phyloP scores from a whole-genome alignment of 2,888 invertebrate species.

The Folsomia manolachei region DNA sequence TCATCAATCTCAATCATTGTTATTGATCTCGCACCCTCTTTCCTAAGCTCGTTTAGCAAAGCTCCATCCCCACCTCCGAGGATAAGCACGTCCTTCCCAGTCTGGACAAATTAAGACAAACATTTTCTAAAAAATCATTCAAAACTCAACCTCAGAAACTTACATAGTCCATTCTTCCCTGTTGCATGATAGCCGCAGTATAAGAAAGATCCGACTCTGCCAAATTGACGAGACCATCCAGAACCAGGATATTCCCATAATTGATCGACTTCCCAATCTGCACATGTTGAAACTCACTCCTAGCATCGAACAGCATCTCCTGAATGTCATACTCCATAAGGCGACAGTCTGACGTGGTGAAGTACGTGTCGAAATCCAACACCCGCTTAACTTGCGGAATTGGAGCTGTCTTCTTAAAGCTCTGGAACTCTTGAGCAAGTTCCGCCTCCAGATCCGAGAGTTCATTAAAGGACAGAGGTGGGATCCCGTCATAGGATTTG shows the following conservation, averaged over 20 bases:
- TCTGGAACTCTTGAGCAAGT: conserved; percentile 18
- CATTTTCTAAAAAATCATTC: no score
- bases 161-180: conserved; percentile 78
- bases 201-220: conserved; percentile 87
- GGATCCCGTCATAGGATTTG: not conserved
- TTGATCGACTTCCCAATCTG: conserved; percentile 85
- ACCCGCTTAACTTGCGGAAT: conserved; percentile 30
- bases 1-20: conserved; percentile 78
- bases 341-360: conserved; percentile 68
- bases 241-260: conserved; percentile 81
- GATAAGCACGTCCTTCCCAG: conserved; percentile 84
- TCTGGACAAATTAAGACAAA: no score
- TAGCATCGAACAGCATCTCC: conserved; percentile 73
- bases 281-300: conserved; percentile 82
- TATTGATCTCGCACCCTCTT: conserved; percentile 82
- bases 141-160: no score
- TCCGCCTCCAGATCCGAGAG: conserved; percentile 23
- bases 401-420: conserved; percentile 22
- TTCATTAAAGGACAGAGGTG: conserved; percentile 14
- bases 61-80: conserved; percentile 93
- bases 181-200: conserved; percentile 84
- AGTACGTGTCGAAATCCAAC: conserved; percentile 32
- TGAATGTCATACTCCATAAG: conserved; percentile 87
- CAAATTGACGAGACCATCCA: conserved; percentile 81
- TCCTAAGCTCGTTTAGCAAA: conserved; percentile 78